Conservation (phyloP, 2,113 vertebrate species). For the Agapornis roseicollis region DNA sequence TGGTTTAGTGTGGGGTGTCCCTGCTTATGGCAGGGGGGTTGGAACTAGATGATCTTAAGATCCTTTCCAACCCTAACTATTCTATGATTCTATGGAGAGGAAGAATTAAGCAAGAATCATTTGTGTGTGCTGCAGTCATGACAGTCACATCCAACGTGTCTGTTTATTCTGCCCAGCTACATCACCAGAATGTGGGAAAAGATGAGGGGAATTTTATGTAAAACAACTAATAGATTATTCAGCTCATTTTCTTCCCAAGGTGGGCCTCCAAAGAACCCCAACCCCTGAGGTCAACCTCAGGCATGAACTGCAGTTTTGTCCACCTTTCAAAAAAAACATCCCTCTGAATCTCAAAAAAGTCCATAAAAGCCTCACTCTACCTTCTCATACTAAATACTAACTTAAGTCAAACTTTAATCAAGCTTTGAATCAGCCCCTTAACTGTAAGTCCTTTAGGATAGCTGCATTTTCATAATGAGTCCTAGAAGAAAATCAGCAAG, state of each 20-base stretch:
- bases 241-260: neutral
- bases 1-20: too few species aligned
- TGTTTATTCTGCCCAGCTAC: neutral
- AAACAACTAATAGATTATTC: neutral
- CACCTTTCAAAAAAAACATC: neutral
- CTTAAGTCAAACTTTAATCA: neutral
- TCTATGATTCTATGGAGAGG: too few species aligned
- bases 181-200: neutral
- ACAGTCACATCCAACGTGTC: neutral
- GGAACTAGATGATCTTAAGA: too few species aligned
- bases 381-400: neutral
- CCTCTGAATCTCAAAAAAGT: neutral
- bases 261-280: neutral
- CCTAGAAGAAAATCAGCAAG: neutral
- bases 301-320: neutral
- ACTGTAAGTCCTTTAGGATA: neutral
- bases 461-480: neutral
- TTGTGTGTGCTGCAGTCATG: neutral
- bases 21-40: too few species aligned
- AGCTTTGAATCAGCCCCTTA: neutral
- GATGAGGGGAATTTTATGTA: neutral
- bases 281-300: neutral
- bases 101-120: neutral
- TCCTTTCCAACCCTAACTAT: too few species aligned
- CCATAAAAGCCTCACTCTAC: neutral